Evolutionary conservation across 2,797 vertebrate genomes (phyloP).

Genomic region (Falco peregrinus): DNA sequence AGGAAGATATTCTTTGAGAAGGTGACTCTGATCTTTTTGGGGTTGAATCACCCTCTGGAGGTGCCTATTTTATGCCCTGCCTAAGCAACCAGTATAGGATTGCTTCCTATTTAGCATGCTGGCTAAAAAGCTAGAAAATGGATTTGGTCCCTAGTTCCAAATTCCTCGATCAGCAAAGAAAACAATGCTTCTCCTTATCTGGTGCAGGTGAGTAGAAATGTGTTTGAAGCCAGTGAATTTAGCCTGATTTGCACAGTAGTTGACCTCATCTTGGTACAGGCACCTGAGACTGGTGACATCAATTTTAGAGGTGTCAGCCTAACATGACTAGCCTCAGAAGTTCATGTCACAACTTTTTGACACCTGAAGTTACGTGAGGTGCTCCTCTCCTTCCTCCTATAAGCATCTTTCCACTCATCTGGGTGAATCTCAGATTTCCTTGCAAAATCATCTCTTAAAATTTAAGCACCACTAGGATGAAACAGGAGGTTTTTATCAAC

Average conservation of each 20-base stretch:
- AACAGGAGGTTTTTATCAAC: background rate
- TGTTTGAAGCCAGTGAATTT: background rate
- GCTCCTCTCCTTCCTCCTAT: background rate
- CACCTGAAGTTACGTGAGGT: background rate
- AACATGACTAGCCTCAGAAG: background rate
- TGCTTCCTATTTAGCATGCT: background rate
- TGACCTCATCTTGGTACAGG: background rate
- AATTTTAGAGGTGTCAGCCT: background rate
- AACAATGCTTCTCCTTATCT: background rate
- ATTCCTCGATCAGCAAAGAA: background rate
- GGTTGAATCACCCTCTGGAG: background rate
- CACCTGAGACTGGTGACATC: background rate
- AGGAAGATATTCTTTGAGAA: background rate
- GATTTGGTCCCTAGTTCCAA: background rate
- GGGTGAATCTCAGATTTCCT: background rate
- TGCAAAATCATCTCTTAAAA: background rate
- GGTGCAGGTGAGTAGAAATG: background rate
- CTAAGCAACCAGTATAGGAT: background rate
- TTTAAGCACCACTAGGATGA: background rate
- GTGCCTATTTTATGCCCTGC: background rate
- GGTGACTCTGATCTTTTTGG: background rate
- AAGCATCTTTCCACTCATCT: background rate
- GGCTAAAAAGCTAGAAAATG: background rate
- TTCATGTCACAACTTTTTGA: background rate
- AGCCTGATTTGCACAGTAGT: background rate